Evolutionary conservation across 2,888 invertebrate genomes (phyloP).

Genomic region (Lepidochrysops patricia): DNA sequence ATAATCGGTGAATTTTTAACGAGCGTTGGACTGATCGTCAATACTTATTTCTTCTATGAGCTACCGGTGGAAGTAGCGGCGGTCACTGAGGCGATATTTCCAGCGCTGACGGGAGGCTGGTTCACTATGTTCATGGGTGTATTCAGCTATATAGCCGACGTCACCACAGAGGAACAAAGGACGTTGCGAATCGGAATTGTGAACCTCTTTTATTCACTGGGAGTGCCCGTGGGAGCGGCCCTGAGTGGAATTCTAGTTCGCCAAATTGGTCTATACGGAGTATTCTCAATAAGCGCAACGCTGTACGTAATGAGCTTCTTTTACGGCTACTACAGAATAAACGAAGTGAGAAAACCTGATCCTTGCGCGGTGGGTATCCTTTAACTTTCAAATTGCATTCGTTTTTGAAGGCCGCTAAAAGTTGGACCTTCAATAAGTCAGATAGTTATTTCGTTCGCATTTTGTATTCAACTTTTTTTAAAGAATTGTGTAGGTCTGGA

Average conservation of each 20-base stretch:
- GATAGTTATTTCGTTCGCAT: neutral
- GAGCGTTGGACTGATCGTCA: slow-evolving; percentile 83
- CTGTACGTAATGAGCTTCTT: slow-evolving; percentile 83
- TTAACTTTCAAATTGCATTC: slow-evolving; percentile 15
- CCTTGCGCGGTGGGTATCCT: slow-evolving; percentile 45
- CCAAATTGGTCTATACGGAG: slow-evolving; percentile 87
- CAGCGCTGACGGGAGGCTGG: slow-evolving; percentile 89
- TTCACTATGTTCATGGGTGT: slow-evolving; percentile 93
- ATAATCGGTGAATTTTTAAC: slow-evolving; percentile 87
- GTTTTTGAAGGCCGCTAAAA: neutral
- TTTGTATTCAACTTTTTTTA: neutral
- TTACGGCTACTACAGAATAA: slow-evolving; percentile 82
- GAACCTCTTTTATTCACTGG: slow-evolving; percentile 90
- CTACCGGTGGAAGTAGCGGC: slow-evolving; percentile 88
- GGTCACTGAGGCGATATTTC: slow-evolving; percentile 86
- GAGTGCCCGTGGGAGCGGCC: slow-evolving; percentile 92
- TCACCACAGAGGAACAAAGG: slow-evolving; percentile 87
- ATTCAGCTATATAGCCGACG: slow-evolving; percentile 91
- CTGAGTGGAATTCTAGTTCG: slow-evolving; percentile 85
- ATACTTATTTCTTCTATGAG: slow-evolving; percentile 86
- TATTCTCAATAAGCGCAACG: slow-evolving; percentile 84
- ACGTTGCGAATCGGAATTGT: slow-evolving; percentile 90
- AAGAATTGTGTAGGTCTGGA: too few relatives aligned
- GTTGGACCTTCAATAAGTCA: neutral
- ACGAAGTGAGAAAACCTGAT: slow-evolving; percentile 75